These are phyloP conservation scores for Pimephales promelas DNA, from an alignment of 2,113 vertebrate genomes.

Conservation along the genomic window DNA sequence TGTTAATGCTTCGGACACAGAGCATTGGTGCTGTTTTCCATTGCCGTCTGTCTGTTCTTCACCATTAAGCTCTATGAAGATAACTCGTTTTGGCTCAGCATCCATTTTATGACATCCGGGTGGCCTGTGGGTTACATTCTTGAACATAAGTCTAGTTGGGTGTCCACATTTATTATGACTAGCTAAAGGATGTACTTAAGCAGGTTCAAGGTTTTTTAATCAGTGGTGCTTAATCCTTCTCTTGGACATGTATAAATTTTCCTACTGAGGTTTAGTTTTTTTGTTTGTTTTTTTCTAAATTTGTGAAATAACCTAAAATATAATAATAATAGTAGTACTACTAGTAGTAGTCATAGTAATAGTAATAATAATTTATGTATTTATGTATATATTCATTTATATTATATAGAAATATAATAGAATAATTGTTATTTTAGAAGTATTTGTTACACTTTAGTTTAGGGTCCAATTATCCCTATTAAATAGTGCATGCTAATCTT, in stretches of 20 bases:
- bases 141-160: not conserved
- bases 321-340: not conserved
- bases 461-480: too few species aligned
- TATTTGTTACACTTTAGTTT: not conserved
- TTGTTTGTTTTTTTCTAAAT: too few species aligned
- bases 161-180: slow-evolving; percentile 4
- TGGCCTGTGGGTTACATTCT: not conserved
- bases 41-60: not conserved
- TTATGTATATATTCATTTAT: too few species aligned
- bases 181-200: slow-evolving; percentile 3
- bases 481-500: too few species aligned
- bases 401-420: not conserved
- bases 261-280: not conserved
- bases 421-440: not conserved
- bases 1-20: not conserved
- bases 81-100: not conserved
- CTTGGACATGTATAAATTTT: not conserved
- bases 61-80: slow-evolving; percentile 27
- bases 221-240: not conserved
- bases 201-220: not conserved
- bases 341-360: not conserved
- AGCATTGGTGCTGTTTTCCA: not conserved
- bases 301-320: not conserved
- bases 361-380: not conserved
- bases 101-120: not conserved